phyloP scores from a whole-genome alignment of 1,140 invertebrate genomes.

The Panulirus ornatus region DNA sequence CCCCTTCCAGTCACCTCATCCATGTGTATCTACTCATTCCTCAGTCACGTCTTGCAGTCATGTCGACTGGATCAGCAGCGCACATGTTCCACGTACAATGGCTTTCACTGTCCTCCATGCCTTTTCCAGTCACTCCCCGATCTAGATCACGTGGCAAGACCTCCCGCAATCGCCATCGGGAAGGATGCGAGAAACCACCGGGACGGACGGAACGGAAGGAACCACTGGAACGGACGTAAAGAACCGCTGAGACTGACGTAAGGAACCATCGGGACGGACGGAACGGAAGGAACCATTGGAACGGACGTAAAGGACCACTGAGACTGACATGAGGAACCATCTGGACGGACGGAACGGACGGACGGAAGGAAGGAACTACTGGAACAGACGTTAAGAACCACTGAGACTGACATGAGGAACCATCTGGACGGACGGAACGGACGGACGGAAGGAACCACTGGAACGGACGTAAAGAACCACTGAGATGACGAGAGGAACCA shows the following conservation, averaged over 20 bases:
- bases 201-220: neutral
- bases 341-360: neutral
- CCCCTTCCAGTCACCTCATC: too few relatives aligned
- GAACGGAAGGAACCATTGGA: neutral
- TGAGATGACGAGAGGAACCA: neutral
- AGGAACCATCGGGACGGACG: neutral
- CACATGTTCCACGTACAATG: too few relatives aligned
- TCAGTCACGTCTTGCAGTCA: too few relatives aligned
- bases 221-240: neutral
- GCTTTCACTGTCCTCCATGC: too few relatives aligned
- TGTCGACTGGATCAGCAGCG: too few relatives aligned
- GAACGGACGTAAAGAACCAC: neutral
- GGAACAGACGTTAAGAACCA: too few relatives aligned
- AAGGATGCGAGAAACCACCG: neutral
- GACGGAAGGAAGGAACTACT: slow-evolving; percentile 1
- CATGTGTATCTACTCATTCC: too few relatives aligned
- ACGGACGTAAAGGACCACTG: neutral
- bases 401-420: neutral
- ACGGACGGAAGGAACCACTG: neutral
- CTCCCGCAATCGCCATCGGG: too few relatives aligned
- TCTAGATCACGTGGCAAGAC: too few relatives aligned
- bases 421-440: neutral
- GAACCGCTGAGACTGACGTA: neutral
- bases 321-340: neutral
- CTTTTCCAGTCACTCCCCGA: too few relatives aligned